These are phyloP conservation scores for Panopea generosa DNA, from an alignment of 2,888 invertebrate genomes.

Conservation along the genomic window DNA sequence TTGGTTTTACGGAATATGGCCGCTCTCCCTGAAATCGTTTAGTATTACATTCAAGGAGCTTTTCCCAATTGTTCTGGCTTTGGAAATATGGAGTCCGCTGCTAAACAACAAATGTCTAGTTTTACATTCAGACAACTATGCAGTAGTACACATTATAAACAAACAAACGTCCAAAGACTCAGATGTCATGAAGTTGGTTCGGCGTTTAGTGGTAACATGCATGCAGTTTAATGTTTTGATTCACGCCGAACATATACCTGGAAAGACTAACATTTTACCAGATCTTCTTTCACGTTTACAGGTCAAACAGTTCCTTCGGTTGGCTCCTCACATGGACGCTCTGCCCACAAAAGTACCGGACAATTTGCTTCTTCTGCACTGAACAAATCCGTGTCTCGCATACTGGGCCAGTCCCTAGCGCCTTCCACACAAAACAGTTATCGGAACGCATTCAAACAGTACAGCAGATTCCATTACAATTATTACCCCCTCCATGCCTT, in stretches of 20 bases:
- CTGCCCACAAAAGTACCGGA: too few relatives aligned
- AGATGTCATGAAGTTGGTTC: constrained; percentile 40
- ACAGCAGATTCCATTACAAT: too few relatives aligned
- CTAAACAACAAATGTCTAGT: constrained; percentile 12
- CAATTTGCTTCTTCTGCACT: too few relatives aligned
- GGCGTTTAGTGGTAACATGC: constrained; percentile 36
- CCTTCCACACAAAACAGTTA: too few relatives aligned
- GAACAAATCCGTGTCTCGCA: constrained; percentile 16
- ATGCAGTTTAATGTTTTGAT: constrained; percentile 46
- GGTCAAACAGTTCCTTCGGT: too few relatives aligned
- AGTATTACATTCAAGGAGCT: constrained; percentile 37
- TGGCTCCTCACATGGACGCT: too few relatives aligned
- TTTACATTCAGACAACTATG: constrained; percentile 52
- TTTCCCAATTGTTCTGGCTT: constrained; percentile 18
- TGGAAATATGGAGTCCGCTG: constrained; percentile 24
- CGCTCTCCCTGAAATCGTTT: neutral
- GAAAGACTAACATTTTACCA: too few relatives aligned
- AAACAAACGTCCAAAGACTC: constrained; percentile 39
- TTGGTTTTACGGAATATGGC: constrained; percentile 49
- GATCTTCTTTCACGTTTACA: too few relatives aligned
- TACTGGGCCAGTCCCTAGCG: too few relatives aligned
- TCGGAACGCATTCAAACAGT: too few relatives aligned
- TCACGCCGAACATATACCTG: constrained; percentile 36
- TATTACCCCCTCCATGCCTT: too few relatives aligned
- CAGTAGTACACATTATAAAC: constrained; percentile 56